Evolutionary conservation across 2,797 vertebrate genomes (phyloP).

Genomic region (Hylomyscus alleni): DNA sequence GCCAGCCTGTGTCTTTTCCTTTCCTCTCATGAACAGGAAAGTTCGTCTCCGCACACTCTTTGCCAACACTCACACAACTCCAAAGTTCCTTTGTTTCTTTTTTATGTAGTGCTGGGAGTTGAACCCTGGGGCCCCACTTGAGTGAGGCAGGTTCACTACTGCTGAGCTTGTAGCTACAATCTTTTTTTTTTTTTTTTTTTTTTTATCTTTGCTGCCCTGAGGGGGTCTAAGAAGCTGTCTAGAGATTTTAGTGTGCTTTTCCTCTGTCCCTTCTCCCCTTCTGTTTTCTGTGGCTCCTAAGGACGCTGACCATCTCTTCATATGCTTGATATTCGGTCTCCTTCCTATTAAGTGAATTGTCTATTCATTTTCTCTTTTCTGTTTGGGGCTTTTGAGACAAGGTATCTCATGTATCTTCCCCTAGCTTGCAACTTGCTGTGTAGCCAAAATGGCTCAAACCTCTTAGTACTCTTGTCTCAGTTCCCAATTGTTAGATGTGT

Average conservation of each 20-base stretch:
- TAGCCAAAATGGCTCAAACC: neutral
- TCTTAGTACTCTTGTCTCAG: neutral
- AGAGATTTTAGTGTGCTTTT: neutral
- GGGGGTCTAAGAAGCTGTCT: neutral
- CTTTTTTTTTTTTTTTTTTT: too few species aligned
- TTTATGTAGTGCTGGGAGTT: neutral
- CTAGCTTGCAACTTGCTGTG: neutral
- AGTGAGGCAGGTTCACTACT: neutral
- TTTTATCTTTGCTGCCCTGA: neutral
- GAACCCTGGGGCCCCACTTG: neutral
- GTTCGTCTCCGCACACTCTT: neutral
- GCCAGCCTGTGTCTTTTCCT: neutral
- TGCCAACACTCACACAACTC: neutral
- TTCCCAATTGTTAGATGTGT: neutral
- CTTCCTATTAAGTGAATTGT: neutral
- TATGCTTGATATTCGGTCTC: neutral
- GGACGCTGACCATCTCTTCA: neutral
- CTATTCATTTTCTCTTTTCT: neutral
- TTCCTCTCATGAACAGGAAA: neutral
- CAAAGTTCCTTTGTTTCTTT: neutral
- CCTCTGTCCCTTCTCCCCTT: neutral
- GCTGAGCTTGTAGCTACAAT: neutral
- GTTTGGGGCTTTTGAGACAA: neutral
- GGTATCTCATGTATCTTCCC: neutral
- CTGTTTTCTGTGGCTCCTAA: neutral